These are phyloP conservation scores for Uria aalge DNA, from an alignment of 2,113 vertebrate genomes.

Conservation along the genomic window DNA sequence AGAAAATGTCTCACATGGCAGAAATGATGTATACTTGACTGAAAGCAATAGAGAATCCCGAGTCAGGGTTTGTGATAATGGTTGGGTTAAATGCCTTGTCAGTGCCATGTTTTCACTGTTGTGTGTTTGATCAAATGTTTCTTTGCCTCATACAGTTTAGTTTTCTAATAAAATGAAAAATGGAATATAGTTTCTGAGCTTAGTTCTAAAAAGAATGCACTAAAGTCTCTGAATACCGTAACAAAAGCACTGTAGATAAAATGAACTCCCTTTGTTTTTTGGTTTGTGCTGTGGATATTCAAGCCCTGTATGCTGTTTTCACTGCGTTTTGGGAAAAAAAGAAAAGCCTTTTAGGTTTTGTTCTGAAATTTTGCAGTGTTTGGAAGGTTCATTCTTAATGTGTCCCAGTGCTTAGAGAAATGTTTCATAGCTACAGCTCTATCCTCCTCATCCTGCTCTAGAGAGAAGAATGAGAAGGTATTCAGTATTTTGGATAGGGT, in stretches of 20 bases:
- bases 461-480: neutral
- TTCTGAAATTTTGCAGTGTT: slow-evolving; percentile 13
- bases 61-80: neutral
- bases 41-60: neutral
- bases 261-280: neutral
- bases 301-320: slow-evolving; percentile 2
- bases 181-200: slow-evolving; percentile 26
- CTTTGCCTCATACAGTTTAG: slow-evolving; percentile 56
- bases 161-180: slow-evolving; percentile 63
- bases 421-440: neutral
- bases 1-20: slow-evolving; percentile 89
- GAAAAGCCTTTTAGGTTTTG: neutral
- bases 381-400: neutral
- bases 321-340: neutral
- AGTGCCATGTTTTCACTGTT: slow-evolving; percentile 52
- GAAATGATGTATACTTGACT: slow-evolving; percentile 88
- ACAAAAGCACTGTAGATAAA: slow-evolving; percentile 31
- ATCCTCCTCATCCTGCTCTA: neutral
- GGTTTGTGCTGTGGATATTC: slow-evolving; percentile 38
- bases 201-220: slow-evolving; percentile 57
- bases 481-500: neutral
- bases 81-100: slow-evolving; percentile 13
- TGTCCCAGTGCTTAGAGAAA: neutral
- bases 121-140: slow-evolving; percentile 44
- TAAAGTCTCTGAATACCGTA: slow-evolving; percentile 34